Conservation (phyloP, 2,113 vertebrate genomes). For the Mesembrinibis cayennensis region DNA sequence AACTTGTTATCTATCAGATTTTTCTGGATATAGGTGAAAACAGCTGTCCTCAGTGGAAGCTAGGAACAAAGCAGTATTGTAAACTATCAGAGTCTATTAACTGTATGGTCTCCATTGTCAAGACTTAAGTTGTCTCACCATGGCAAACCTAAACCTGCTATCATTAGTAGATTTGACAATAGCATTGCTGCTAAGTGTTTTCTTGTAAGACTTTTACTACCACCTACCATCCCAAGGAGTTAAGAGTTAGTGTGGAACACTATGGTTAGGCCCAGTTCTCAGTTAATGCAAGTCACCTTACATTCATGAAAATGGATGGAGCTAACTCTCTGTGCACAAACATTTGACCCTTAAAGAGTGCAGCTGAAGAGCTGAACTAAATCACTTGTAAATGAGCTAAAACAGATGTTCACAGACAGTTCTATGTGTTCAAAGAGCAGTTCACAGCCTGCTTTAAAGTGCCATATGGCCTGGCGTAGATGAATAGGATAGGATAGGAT, state of each 20-base stretch:
- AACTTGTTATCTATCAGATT: not conserved
- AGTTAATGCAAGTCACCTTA: not conserved
- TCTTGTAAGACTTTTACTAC: not conserved
- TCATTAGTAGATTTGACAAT: not conserved
- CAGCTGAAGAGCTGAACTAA: not conserved
- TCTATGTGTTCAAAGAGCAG: not conserved
- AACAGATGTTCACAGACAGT: not conserved
- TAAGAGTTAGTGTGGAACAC: not conserved
- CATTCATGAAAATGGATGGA: not conserved
- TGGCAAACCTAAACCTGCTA: not conserved
- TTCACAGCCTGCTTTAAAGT: not conserved
- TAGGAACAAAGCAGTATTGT: not conserved
- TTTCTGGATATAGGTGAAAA: not conserved
- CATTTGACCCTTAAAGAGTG: not conserved
- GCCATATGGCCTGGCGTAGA: not conserved
- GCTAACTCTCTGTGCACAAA: not conserved
- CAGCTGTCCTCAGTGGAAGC: not conserved
- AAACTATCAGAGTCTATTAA: not conserved
- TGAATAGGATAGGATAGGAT: not conserved
- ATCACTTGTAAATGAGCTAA: not conserved
- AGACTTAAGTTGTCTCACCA: not conserved
- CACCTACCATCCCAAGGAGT: not conserved
- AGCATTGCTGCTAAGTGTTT: not conserved
- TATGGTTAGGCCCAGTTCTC: not conserved
- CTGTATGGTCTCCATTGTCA: not conserved